phyloP scores from a whole-genome alignment of 2,797 vertebrate genomes.

The Tragelaphus eurycerus region DNA sequence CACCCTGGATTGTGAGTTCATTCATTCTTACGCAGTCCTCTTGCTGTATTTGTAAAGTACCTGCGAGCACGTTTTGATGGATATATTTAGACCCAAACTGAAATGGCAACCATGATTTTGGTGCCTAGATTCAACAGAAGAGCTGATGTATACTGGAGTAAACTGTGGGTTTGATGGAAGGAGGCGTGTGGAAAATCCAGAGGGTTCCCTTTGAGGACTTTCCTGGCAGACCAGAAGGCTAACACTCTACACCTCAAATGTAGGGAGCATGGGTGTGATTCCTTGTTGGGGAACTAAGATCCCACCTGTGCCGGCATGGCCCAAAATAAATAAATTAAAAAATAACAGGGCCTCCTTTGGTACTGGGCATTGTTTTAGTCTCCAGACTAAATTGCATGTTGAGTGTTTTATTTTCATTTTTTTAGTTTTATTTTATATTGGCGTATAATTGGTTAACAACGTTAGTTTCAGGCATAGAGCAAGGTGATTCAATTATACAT shows the following conservation, averaged over 20 bases:
- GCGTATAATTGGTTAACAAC: neutral
- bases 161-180: neutral
- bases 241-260: neutral
- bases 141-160: accelerated
- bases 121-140: too few species aligned
- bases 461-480: neutral
- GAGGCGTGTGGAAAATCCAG: accelerated
- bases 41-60: neutral
- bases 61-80: neutral
- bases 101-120: neutral
- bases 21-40: too few species aligned
- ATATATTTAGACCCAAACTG: neutral
- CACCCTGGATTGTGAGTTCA: neutral
- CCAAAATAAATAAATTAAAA: neutral
- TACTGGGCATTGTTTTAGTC: accelerated
- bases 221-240: neutral
- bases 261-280: neutral
- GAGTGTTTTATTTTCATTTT: neutral
- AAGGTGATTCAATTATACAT: neutral
- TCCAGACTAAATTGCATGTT: neutral
- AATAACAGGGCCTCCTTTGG: accelerated
- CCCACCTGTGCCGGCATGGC: neutral
- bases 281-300: neutral
- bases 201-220: accelerated
- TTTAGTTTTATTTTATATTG: neutral